phyloP scores from a whole-genome alignment of 2,797 vertebrate species.

The Geotrypetes seraphini region DNA sequence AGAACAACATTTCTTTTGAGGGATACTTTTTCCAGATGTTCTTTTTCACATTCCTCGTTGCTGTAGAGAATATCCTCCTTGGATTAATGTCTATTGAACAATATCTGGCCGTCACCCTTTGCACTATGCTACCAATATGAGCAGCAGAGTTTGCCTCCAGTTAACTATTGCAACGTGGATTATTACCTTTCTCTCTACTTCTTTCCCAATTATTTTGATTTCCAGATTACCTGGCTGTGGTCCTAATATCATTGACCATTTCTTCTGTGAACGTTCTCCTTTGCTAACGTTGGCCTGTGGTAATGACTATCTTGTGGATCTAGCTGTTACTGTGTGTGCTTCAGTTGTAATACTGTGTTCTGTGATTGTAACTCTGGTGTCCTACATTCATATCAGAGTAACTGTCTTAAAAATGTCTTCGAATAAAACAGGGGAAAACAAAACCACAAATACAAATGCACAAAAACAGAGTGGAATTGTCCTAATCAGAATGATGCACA shows the following conservation, averaged over 20 bases:
- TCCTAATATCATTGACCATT: too few species aligned
- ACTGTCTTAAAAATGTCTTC: conserved; percentile 29
- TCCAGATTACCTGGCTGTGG: conserved; percentile 17
- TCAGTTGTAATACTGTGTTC: conserved; percentile 28
- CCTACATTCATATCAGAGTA: conserved; percentile 29
- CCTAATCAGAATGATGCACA: too few species aligned
- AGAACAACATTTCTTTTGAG: conserved; percentile 33
- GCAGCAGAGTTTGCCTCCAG: conserved; percentile 1
- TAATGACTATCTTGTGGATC: conserved; percentile 24
- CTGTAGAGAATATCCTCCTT: conserved; percentile 43
- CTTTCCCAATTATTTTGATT: conserved; percentile 10
- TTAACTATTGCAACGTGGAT: conserved; percentile 34
- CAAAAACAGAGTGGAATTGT: too few species aligned
- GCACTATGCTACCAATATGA: conserved; percentile 41
- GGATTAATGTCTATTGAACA: conserved; percentile 46
- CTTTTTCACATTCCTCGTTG: conserved; percentile 43
- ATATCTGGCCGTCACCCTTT: conserved; percentile 40
- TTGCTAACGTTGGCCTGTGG: conserved; percentile 32
- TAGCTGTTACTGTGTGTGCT: conserved; percentile 34
- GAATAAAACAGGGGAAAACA: too few species aligned
- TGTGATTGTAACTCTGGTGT: conserved; percentile 29
- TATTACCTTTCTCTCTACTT: conserved; percentile 35
- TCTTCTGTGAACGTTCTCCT: conserved; percentile 39
- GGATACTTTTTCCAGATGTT: conserved; percentile 41
- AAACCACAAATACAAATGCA: too few species aligned